Base-by-base conservation (phyloP, 2,888 invertebrate species). In the Eubasilissa splendida region DNA sequence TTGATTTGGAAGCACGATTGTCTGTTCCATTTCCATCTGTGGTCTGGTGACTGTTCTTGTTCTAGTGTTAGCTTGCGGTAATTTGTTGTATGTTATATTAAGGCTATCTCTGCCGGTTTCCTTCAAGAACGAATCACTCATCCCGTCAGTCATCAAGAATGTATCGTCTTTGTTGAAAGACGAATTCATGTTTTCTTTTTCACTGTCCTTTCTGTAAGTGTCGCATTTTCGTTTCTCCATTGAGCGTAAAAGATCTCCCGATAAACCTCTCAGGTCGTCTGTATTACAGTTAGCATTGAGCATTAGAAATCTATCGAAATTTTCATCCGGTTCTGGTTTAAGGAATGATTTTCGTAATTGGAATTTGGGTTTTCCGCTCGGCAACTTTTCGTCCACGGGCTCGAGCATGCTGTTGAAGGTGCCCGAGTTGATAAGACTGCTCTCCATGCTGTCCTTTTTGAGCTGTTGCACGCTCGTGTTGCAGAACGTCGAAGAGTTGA, bases 401-500 rank as follows among this genome's bases (percentile, higher is more conserved):
- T 84, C 84, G 42, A 84, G 53, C 70, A 84, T 68, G 53, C 33
- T 80, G 33, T 71, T 84, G 68, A 84, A 84, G 4, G 84, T 84
- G 9, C 81, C 83, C 5, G 84, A 84, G 71, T 80, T 83, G 22
- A 84, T 79, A n/a, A 83, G 73, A 75, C 83, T 84, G 52, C 80
- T 84, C 52, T 84, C 84, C 84, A 84, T 84, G 52, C 58, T 60
- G 42, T 56, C 70, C 14, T 81, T 76, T 68, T 59, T 50, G 68
- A 76, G 75, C 10, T 42, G n/a, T 33, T 56, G 58, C 10, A 31
- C 33, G 31, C 70, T 73, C 4, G 70, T 59, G 0, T 71, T 66
- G 31, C 74, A 90, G 85, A 90, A 90, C 0, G 90, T 90, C 0
- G 90, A 87, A 50, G 90, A 90, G 59, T 88, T 90, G 85, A 90